Conservation (phyloP, 2,113 vertebrate genomes). For the Athene noctua region DNA sequence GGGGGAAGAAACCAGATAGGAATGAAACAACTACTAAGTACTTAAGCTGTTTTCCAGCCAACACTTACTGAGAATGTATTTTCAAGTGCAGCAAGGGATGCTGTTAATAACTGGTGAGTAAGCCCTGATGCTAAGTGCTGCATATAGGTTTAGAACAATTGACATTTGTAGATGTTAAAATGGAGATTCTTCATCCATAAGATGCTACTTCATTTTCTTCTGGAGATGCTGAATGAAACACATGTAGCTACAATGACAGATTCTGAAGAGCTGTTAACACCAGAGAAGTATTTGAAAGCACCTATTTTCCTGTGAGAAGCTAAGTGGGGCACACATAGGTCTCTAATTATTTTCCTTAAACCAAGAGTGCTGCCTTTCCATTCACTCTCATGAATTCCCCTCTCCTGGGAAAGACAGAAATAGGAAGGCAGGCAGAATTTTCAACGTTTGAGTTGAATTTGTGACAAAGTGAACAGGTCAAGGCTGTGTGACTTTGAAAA, state of each 20-base stretch:
- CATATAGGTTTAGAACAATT: conserved; percentile 23
- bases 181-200: conserved; percentile 31
- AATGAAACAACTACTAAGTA: background rate
- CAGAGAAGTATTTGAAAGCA: conserved; percentile 21
- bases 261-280: conserved; percentile 35
- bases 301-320: background rate
- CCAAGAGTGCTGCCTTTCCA: background rate
- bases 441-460: background rate
- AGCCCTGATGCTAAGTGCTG: conserved; percentile 19
- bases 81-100: conserved; percentile 10
- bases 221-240: background rate
- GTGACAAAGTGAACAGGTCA: background rate
- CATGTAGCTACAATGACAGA: background rate
- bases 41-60: conserved; percentile 21
- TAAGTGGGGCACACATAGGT: background rate
- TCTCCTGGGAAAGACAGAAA: background rate
- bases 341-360: conserved; percentile 32
- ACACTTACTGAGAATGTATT: background rate
- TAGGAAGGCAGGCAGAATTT: conserved; percentile 4
- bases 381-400: background rate
- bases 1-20: background rate
- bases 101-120: background rate
- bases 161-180: conserved; percentile 42
- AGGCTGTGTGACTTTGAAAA: conserved; percentile 26
- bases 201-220: conserved; percentile 23